A percentile compares a stretch with the other conserved stretches of the same genome.
Conservation (phyloP, 1,140 invertebrate species). For the Drosophila kepulauana region DNA sequence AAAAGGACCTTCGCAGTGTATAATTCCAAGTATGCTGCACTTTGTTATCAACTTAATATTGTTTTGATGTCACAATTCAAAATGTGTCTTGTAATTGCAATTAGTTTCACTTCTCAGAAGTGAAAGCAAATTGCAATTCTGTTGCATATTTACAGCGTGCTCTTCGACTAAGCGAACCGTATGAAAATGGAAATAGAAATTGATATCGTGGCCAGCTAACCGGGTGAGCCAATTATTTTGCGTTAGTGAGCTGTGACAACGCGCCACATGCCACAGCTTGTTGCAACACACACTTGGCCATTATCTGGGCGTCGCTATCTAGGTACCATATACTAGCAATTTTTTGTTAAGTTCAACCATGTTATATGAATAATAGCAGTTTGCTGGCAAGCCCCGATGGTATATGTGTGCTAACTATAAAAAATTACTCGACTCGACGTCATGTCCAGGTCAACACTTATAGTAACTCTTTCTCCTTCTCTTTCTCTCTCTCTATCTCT, state of each 20-base stretch:
- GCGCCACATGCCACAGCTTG: slow-evolving; percentile 8
- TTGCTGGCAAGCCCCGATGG: slow-evolving; percentile 21
- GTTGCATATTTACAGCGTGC: neutral
- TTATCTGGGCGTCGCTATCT: slow-evolving; percentile 19
- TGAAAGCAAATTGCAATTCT: slow-evolving; percentile 4
- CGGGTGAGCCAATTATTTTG: slow-evolving; percentile 20
- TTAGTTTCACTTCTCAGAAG: neutral
- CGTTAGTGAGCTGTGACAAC: slow-evolving; percentile 1
- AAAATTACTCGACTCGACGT: slow-evolving; percentile 21
- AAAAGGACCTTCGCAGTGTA: too few species aligned
- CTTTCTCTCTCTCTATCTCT: slow-evolving; percentile 2
- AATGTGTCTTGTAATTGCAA: neutral
- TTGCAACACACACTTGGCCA: slow-evolving; percentile 15
- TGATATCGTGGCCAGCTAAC: slow-evolving; percentile 5
- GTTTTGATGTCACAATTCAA: neutral
- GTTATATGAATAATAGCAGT: slow-evolving; percentile 38
- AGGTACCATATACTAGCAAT: neutral
- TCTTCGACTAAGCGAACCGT: neutral
- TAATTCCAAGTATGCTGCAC: neutral
- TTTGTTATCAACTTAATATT: neutral
- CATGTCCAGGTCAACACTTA: slow-evolving; percentile 31
- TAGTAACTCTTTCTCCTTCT: slow-evolving; percentile 4
- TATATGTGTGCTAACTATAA: slow-evolving; percentile 33
- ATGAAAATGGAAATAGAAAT: slow-evolving; percentile 6
- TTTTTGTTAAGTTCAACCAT: neutral